phyloP scores from a whole-genome alignment of 2,888 invertebrate species.

The Ommatoiulus sabulosus region DNA sequence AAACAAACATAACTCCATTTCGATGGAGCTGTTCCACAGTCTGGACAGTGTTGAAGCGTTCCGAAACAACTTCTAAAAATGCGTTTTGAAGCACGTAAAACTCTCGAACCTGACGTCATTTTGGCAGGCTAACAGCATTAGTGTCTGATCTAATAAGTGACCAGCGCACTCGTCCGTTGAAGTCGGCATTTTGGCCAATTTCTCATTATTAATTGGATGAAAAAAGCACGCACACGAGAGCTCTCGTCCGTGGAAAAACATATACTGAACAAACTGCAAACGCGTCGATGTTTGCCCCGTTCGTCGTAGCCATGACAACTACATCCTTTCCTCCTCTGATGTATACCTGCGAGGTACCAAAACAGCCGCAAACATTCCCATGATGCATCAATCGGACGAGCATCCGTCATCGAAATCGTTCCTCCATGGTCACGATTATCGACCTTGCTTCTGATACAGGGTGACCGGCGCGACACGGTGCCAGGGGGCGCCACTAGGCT shows the following conservation, averaged over 20 bases:
- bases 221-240: neutral
- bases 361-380: neutral
- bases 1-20: too few relatives aligned
- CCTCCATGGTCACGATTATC: neutral
- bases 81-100: too few relatives aligned
- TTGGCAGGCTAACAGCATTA: neutral
- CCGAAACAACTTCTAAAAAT: too few relatives aligned
- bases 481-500: neutral
- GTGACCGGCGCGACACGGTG: neutral
- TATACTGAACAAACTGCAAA: neutral
- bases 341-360: slow-evolving; percentile 9
- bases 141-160: neutral
- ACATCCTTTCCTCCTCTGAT: neutral
- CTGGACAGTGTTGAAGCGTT: too few relatives aligned
- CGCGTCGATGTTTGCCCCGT: too few relatives aligned
- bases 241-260: neutral
- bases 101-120: neutral
- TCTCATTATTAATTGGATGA: neutral
- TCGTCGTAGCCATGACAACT: neutral
- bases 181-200: neutral
- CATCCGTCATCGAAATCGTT: neutral
- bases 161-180: neutral
- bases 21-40: too few relatives aligned
- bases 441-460: neutral
- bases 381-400: neutral